phyloP scores from a whole-genome alignment of 2,888 invertebrate species.

The Aphodius sticticus region DNA sequence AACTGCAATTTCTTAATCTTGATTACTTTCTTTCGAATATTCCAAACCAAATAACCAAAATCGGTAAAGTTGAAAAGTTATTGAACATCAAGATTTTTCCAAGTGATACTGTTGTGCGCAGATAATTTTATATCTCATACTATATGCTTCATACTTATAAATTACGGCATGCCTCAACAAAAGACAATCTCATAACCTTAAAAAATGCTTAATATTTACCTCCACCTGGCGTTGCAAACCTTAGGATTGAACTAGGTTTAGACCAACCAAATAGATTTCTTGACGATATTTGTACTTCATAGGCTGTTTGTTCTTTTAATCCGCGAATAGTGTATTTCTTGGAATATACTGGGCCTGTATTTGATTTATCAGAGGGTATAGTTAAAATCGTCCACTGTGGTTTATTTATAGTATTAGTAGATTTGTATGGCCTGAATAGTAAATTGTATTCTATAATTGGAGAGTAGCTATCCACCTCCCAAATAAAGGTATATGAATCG shows the following conservation, averaged over 20 bases:
- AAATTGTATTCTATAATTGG: constrained; percentile 77
- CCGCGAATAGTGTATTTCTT: constrained; percentile 79
- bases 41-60: no score
- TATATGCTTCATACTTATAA: background rate
- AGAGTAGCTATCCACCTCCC: constrained; percentile 86
- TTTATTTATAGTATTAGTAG: constrained; percentile 61
- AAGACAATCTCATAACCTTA: background rate
- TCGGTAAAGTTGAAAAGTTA: no score
- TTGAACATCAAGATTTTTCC: no score
- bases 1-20: no score
- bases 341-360: constrained; percentile 77
- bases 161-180: constrained; percentile 12
- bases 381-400: constrained; percentile 73
- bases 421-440: constrained; percentile 66
- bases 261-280: constrained; percentile 89
- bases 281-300: constrained; percentile 81
- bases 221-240: constrained; percentile 80
- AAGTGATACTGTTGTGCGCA: no score
- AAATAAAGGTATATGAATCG: constrained; percentile 74
- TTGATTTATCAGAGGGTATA: constrained; percentile 72
- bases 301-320: constrained; percentile 75
- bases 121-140: no score
- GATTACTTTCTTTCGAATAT: no score
- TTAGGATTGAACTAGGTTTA: constrained; percentile 75
- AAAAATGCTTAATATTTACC: constrained; percentile 60